Evolutionary conservation across 2,113 vertebrate genomes (phyloP), one percentile per base, ranked within the genome.

Genomic region (Apus apus): DNA sequence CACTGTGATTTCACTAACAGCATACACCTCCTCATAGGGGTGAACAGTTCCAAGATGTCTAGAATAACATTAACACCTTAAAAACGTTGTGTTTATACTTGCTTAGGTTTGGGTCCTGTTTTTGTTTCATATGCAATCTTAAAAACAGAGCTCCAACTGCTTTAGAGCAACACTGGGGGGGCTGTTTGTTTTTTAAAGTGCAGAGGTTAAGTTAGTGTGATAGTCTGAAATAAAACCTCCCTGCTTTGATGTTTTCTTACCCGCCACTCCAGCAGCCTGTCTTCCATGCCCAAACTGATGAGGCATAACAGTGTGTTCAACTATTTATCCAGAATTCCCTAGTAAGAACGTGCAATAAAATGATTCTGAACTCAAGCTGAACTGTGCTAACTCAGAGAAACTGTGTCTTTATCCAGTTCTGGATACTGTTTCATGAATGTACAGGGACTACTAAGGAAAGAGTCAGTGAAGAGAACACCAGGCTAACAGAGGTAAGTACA

Each of bases 221-320:
- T 23, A 83, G 61, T 25, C 23, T 12, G 27, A 91, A 94, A 87
- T 26, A 64, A 94, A 91, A 68, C 15, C 50, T 81, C 36, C 45
- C 40, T 61, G 73, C 90, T 94, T 92, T 92, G 84, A 91, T 87
- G 72, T 86, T 92, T 88, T 86, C 83, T 84, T 89, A 73, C 68
- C 60, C 13, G 4, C 26, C 68, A n/a, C 65, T 72, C 73, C 83
- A 81, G 76, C 60, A 93, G 65, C 65, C 67, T 57, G 66, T 68
- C 66, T 81, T 68, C 77, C 25, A 3, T 34, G 58, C 51, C 67
- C 91, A 83, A 73, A 83, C 72, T 29, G 64, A 79, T 57, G 85
- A 91, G 61, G 64, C 8, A 0, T 51, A 88, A 67, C 82, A 91
- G 68, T 17, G 61, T 79, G 80, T 91, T 79, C 67, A 85, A 54